These are phyloP conservation scores for Tragelaphus imberbis DNA, from an alignment of 2,113 vertebrate genomes.

Conservation along the genomic window DNA sequence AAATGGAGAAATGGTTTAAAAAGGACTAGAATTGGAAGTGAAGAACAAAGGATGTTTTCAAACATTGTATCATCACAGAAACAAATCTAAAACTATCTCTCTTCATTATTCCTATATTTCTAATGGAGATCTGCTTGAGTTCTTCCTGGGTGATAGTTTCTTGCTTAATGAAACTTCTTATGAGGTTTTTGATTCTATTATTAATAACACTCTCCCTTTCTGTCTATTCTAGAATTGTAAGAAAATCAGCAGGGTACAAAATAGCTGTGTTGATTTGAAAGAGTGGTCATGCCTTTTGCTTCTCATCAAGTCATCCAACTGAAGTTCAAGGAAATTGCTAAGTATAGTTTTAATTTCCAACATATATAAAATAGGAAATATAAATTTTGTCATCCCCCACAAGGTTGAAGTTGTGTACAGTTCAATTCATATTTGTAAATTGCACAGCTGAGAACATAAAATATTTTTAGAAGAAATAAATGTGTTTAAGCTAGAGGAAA, in stretches of 20 bases:
- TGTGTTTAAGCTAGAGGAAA: not conserved
- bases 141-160: not conserved
- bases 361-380: not conserved
- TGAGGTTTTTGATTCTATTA: not conserved
- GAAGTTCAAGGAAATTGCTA: slow-evolving; percentile 28
- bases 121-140: not conserved
- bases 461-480: not conserved
- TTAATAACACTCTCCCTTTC: not conserved
- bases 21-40: not conserved
- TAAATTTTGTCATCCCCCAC: not conserved
- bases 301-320: not conserved
- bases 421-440: slow-evolving; percentile 32
- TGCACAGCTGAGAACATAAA: not conserved
- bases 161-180: not conserved
- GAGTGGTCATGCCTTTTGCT: not conserved
- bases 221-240: not conserved
- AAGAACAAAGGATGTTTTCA: not conserved
- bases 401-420: not conserved
- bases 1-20: not conserved
- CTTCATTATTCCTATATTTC: slow-evolving; percentile 3
- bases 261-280: not conserved
- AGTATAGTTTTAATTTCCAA: slow-evolving; percentile 11
- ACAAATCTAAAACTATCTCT: not conserved
- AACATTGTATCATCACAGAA: not conserved
- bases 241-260: not conserved